A percentile compares a stretch with the other conserved stretches of the same genome.
Evolutionary conservation across 2,797 vertebrate species (phyloP).

Genomic region (Sebastiscus albofasciatus): DNA sequence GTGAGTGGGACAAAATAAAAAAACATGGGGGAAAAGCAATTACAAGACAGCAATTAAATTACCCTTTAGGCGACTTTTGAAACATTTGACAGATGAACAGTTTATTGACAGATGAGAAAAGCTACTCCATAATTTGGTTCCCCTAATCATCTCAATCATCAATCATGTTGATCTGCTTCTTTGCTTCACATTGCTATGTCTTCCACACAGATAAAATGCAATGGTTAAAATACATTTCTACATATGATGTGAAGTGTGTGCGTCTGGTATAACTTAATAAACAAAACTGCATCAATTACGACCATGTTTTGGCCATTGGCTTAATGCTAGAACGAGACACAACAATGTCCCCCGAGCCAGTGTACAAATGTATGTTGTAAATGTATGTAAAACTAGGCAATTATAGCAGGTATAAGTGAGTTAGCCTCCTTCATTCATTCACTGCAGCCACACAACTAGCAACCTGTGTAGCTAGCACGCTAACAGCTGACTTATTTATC

Average conservation of each 20-base stretch:
- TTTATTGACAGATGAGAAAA: no score
- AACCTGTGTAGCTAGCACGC: constrained; percentile 13
- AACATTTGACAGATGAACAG: no score
- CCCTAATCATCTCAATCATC: no score
- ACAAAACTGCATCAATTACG: neutral
- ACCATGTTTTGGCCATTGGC: no score
- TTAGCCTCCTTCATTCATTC: neutral
- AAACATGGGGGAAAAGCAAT: no score
- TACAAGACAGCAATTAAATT: no score
- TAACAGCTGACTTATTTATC: neutral
- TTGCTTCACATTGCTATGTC: neutral
- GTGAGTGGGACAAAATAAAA: no score
- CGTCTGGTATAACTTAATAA: neutral
- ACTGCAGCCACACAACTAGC: neutral
- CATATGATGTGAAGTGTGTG: neutral
- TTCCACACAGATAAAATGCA: neutral
- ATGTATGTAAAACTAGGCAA: neutral
- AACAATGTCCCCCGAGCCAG: neutral
- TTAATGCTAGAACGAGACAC: neutral
- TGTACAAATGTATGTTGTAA: neutral
- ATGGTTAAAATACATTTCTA: neutral
- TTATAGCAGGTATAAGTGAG: neutral
- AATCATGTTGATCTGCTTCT: neutral
- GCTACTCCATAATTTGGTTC: no score
- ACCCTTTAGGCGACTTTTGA: no score